A percentile compares a stretch with the other conserved stretches of the same genome.
Conservation (phyloP, 2,797 vertebrate species). For the Poecilia wingei region DNA sequence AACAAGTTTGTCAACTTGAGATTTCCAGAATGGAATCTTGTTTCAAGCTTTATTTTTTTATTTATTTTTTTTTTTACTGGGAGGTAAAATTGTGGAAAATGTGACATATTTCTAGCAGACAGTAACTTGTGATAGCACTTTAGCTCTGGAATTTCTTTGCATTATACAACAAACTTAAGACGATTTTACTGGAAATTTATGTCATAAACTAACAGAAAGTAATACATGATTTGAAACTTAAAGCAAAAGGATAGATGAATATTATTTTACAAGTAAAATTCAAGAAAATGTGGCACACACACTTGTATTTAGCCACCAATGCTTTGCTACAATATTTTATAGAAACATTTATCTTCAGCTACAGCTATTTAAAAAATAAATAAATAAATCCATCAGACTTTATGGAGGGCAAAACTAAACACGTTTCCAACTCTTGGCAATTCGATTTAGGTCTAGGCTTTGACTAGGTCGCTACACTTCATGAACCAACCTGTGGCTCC, state of each 20-base stretch:
- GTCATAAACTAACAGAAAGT: not conserved
- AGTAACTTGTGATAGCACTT: not conserved
- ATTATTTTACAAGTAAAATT: not conserved
- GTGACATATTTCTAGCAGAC: conserved; percentile 43
- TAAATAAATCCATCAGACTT: not conserved
- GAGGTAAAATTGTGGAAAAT: conserved; percentile 16
- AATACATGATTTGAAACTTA: not conserved
- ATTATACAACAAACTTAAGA: not conserved
- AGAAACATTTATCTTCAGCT: not conserved
- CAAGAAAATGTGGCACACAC: too few species aligned
- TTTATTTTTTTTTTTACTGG: not conserved
- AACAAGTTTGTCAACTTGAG: conserved; percentile 23
- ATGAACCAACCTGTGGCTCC: too few species aligned
- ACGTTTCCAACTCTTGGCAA: not conserved
- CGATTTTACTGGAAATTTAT: not conserved
- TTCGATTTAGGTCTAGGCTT: not conserved
- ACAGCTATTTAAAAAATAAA: too few species aligned
- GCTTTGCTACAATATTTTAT: not conserved
- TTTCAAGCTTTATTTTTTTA: not conserved
- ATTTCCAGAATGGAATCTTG: conserved; percentile 13
- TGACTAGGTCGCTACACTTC: not conserved
- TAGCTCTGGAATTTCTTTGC: not conserved
- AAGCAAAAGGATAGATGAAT: not conserved
- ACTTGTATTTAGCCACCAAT: not conserved
- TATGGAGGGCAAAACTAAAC: not conserved